Base-by-base conservation (phyloP, 2,113 vertebrate genomes). In the Edolisoma coerulescens region DNA sequence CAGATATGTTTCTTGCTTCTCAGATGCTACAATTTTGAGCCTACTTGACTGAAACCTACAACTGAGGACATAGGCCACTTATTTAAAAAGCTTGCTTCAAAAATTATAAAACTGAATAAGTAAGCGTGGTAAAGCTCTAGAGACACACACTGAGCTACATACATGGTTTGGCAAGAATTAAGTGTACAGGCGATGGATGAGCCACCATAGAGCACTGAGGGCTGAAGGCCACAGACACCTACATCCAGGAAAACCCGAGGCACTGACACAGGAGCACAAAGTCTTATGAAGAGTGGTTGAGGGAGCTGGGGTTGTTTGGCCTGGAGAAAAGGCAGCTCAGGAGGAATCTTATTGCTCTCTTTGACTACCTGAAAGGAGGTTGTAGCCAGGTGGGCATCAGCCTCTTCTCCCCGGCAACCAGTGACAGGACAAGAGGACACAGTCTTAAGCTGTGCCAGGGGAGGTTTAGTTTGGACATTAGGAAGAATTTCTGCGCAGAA, bases 141-240 rank as follows among this genome's bases (percentile, higher is more conserved):
- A 22, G 22, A 20, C 9, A 11, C 59, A 6, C 4, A 0, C 2
- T 1, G 7, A 8, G 2, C 10, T 3, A 16, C 18, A 17, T 6
- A 8, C 1, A 2, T 3, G 27, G 16, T 13, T 27, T 18, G 47
- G 22, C 11, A 14, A 69, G n/a, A 52, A 15, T 8, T 4, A 13
- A 13, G 5, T 0, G 8, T 13, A 63, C 9, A 5, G 17, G 21
- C 0, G 3, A 37, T 1, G 37, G 41, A 16, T 5, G 2, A 56
- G 33, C 20, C 11, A 1, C 8, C 7, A 2, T 24, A 17, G 35
- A 21, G 8, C 7, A 8, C 1, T 2, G 27, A 27, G 1, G 17
- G 24, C 10, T 6, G 28, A 35, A 27, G 24, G 23, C 19, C 56
- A 4, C 0, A 2, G n/a, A 23, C 22, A 56, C 6, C 0, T 6